These are phyloP conservation scores for Buathra laborator DNA, from an alignment of 2,888 invertebrate species.

Conservation along the genomic window DNA sequence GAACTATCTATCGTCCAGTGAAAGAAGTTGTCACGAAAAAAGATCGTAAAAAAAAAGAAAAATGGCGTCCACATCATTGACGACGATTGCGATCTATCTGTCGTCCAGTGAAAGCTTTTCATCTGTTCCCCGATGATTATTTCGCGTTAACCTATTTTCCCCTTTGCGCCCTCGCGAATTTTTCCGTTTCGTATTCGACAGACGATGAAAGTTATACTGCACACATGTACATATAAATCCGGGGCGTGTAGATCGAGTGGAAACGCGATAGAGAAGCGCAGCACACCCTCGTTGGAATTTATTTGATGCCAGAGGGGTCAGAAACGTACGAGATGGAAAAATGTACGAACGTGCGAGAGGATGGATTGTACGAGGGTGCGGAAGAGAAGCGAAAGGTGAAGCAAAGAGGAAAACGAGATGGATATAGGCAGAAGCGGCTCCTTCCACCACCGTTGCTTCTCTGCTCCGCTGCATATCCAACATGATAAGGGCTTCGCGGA, in stretches of 20 bases:
- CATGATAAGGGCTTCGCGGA: conserved; percentile 74
- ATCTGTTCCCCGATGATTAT: too few species aligned
- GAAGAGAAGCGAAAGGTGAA: neutral
- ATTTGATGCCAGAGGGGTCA: conserved; percentile 64
- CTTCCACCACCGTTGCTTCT: conserved; percentile 35
- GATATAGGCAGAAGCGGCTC: conserved; percentile 39
- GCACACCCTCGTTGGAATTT: conserved; percentile 54
- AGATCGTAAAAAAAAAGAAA: too few species aligned
- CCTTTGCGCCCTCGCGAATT: too few species aligned
- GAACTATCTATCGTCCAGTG: too few species aligned
- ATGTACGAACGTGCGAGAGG: conserved; percentile 58
- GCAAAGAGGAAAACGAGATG: neutral
- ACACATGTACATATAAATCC: conserved; percentile 42
- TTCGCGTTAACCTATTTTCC: too few species aligned
- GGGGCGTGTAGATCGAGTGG: conserved; percentile 31
- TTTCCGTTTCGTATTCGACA: too few species aligned
- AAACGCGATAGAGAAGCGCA: conserved; percentile 46
- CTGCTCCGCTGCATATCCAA: conserved; percentile 68
- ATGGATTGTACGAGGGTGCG: conserved; percentile 3
- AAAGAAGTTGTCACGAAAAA: too few species aligned
- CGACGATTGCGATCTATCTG: too few species aligned
- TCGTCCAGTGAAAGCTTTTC: too few species aligned
- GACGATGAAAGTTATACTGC: too few species aligned
- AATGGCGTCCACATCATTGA: too few species aligned
- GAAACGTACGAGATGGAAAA: conserved; percentile 65